These are phyloP conservation scores for Parazoanthus atlanticus DNA, from an alignment of 92 coral and sea anemone genomes.

Conservation along the genomic window DNA sequence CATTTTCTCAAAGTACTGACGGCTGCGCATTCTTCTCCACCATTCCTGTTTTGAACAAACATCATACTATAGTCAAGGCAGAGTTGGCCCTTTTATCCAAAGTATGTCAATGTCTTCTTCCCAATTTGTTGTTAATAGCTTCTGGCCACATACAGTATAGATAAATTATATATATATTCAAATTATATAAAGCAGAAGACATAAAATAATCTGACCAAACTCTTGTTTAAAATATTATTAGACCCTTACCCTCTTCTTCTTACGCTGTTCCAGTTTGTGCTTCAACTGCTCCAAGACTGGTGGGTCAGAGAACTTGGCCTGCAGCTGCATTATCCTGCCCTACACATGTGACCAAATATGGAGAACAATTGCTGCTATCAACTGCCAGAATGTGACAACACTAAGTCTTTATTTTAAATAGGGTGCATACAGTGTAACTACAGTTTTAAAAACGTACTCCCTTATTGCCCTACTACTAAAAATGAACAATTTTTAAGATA, in stretches of 20 bases:
- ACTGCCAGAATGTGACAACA: neutral
- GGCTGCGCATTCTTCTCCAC: conserved; percentile 61
- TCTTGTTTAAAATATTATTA: neutral
- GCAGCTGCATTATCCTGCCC: conserved; percentile 69
- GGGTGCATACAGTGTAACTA: no score
- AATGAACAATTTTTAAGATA: no score
- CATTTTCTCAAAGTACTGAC: conserved; percentile 48
- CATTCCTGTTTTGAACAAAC: conserved; percentile 57
- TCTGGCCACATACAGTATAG: no score
- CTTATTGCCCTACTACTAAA: no score
- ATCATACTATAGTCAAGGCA: neutral
- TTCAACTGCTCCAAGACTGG: conserved; percentile 59
- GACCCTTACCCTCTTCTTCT: conserved; percentile 77
- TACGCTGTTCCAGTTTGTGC: conserved; percentile 63
- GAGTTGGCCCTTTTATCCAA: neutral
- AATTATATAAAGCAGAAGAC: no score
- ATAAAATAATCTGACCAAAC: neutral
- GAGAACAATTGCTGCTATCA: neutral
- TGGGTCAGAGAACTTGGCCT: conserved; percentile 59
- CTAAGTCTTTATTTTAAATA: no score
- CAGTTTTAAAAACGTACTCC: no score
- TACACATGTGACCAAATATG: conserved; percentile 15
- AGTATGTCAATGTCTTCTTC: neutral
- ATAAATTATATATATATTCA: no score
- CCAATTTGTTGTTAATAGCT: no score